Conservation (phyloP, 2,888 invertebrate species). For the Mermis nigrescens region DNA sequence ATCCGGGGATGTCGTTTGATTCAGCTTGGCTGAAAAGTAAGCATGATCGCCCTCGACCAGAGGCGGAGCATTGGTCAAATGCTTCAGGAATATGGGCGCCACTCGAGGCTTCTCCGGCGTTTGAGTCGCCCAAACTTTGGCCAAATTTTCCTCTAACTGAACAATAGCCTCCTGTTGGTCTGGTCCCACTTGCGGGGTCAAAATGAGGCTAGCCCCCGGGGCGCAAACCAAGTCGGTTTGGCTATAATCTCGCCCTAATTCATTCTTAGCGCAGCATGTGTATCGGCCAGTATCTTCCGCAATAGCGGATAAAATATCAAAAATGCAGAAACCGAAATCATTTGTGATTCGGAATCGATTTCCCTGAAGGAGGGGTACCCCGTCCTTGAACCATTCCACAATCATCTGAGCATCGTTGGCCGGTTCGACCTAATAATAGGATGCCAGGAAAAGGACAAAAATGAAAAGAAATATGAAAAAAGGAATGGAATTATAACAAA, state of each 20-base stretch:
- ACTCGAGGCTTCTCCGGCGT: slow-evolving; percentile 14
- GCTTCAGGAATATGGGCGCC: slow-evolving; percentile 28
- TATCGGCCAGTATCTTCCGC: slow-evolving; percentile 81
- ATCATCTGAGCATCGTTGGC: slow-evolving; percentile 37
- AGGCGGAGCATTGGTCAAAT: slow-evolving; percentile 24
- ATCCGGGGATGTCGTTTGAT: slow-evolving; percentile 14
- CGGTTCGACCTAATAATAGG: slow-evolving; percentile 21
- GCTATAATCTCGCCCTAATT: slow-evolving; percentile 59
- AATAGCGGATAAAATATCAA: slow-evolving; percentile 82
- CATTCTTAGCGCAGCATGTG: slow-evolving; percentile 54
- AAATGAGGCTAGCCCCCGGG: slow-evolving; percentile 25
- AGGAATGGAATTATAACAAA: too few species aligned
- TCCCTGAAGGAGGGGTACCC: slow-evolving; percentile 58
- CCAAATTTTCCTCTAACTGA: slow-evolving; percentile 22
- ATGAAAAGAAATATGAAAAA: too few species aligned
- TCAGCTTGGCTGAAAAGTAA: slow-evolving; percentile 24
- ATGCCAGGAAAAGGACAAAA: too few species aligned
- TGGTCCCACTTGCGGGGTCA: slow-evolving; percentile 19
- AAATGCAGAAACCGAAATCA: slow-evolving; percentile 71
- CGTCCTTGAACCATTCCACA: slow-evolving; percentile 54
- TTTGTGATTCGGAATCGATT: slow-evolving; percentile 76
- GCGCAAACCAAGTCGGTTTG: slow-evolving; percentile 4
- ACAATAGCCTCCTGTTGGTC: slow-evolving; percentile 27
- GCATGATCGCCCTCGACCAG: slow-evolving; percentile 27
- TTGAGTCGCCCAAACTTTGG: slow-evolving; percentile 16